phyloP scores from a whole-genome alignment of 2,888 invertebrate genomes.

The Nycteola revayana region DNA sequence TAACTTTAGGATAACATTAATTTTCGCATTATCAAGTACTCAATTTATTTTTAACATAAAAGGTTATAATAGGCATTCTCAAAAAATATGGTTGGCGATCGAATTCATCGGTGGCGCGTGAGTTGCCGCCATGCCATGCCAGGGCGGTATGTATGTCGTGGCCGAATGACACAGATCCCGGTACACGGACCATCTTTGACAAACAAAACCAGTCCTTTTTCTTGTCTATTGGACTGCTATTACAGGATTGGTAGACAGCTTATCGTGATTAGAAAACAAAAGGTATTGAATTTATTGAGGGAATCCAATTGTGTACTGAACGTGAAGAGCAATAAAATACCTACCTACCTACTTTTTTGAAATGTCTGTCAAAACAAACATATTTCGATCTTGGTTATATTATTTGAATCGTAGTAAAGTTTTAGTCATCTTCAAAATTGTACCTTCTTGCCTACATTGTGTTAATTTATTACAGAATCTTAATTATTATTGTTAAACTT shows the following conservation, averaged over 20 bases:
- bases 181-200: slow-evolving; percentile 50
- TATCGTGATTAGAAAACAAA: slow-evolving; percentile 9
- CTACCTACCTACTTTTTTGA: too few species aligned
- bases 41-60: not conserved
- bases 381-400: too few species aligned
- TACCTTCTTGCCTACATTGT: too few species aligned
- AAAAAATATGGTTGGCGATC: slow-evolving; percentile 38
- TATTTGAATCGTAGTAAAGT: too few species aligned
- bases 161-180: slow-evolving; percentile 73
- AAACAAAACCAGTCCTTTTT: slow-evolving; percentile 58
- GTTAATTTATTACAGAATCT: too few species aligned
- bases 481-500: too few species aligned
- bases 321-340: too few species aligned
- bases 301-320: not conserved
- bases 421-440: too few species aligned
- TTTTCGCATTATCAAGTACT: not conserved
- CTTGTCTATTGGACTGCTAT: slow-evolving; percentile 29
- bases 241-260: slow-evolving; percentile 19
- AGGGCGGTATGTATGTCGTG: slow-evolving; percentile 68
- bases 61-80: not conserved
- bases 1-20: too few species aligned
- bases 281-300: slow-evolving; percentile 3
- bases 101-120: slow-evolving; percentile 51
- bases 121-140: slow-evolving; percentile 33
- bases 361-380: too few species aligned